Evolutionary conservation across 1,140 invertebrate genomes (phyloP).

Genomic region (Acromyrmex charruanus): DNA sequence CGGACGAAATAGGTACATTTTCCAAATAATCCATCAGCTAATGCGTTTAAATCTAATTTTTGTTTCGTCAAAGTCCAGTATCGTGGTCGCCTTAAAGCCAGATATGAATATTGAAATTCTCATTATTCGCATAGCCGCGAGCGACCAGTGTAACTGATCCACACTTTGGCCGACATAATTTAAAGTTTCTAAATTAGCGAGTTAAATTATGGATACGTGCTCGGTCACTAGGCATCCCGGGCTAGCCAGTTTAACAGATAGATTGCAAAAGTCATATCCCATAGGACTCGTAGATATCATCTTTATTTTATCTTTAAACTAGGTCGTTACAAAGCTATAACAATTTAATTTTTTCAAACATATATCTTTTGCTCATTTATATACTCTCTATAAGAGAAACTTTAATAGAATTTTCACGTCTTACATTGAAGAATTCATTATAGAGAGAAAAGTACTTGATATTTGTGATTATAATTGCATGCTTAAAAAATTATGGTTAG

Average conservation of each 20-base stretch:
- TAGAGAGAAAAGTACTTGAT: too few species aligned
- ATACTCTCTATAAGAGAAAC: background rate
- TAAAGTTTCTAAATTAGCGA: constrained; percentile 83
- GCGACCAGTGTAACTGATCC: constrained; percentile 61
- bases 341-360: constrained; percentile 29
- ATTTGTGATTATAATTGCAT: too few species aligned
- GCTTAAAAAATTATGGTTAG: too few species aligned
- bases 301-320: constrained; percentile 34
- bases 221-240: constrained; percentile 75
- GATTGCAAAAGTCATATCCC: constrained; percentile 44
- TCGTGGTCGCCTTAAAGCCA: constrained; percentile 52
- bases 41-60: background rate
- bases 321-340: background rate
- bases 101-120: constrained; percentile 85
- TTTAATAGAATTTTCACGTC: background rate
- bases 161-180: constrained; percentile 81
- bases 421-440: background rate
- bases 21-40: background rate
- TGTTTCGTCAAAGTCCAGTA: background rate
- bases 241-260: constrained; percentile 45
- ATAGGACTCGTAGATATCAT: background rate
- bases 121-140: constrained; percentile 81
- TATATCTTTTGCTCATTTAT: background rate
- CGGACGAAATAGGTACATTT: background rate
- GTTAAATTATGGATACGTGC: constrained; percentile 83